Conservation (phyloP, 2,888 invertebrate genomes). For the Alsophila aescularia region DNA sequence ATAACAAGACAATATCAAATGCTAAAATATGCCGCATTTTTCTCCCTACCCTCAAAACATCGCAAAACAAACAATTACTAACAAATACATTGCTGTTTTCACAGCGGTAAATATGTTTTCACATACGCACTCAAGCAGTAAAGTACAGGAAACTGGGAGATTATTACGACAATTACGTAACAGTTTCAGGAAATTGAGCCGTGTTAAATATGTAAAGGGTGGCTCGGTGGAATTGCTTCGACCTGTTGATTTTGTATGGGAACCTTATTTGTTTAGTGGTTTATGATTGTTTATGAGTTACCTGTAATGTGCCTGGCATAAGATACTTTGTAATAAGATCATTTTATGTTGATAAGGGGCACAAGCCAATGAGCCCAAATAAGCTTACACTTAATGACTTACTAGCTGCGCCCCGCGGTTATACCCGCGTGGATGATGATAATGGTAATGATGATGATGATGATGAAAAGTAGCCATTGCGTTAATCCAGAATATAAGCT, state of each 20-base stretch:
- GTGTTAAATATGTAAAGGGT: slow-evolving; percentile 3
- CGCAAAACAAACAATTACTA: slow-evolving; percentile 1
- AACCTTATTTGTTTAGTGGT: neutral
- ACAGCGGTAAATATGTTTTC: slow-evolving; percentile 6
- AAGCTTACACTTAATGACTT: too few species aligned
- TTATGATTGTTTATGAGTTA: neutral
- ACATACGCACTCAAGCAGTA: slow-evolving; percentile 6
- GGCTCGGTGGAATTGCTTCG: neutral
- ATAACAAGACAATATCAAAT: neutral
- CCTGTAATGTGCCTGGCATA: too few species aligned
- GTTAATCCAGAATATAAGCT: too few species aligned
- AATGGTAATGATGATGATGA: too few species aligned
- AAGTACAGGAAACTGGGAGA: slow-evolving; percentile 10
- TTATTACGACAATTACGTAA: slow-evolving; percentile 11
- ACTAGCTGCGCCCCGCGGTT: too few species aligned
- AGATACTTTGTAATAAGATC: too few species aligned
- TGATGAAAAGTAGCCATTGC: too few species aligned
- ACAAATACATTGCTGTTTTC: slow-evolving; percentile 7
- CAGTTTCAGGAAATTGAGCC: slow-evolving; percentile 7
- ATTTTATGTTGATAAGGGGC: too few species aligned
- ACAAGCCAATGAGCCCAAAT: too few species aligned
- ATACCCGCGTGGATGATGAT: too few species aligned
- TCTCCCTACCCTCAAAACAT: neutral
- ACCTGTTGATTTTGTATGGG: slow-evolving; percentile 15
- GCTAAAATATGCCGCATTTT: neutral